Percentiles rank a stretch among this genome's conserved stretches.
phyloP scores from a whole-genome alignment of 2,888 invertebrate species.

The Nemoura dubitans region DNA sequence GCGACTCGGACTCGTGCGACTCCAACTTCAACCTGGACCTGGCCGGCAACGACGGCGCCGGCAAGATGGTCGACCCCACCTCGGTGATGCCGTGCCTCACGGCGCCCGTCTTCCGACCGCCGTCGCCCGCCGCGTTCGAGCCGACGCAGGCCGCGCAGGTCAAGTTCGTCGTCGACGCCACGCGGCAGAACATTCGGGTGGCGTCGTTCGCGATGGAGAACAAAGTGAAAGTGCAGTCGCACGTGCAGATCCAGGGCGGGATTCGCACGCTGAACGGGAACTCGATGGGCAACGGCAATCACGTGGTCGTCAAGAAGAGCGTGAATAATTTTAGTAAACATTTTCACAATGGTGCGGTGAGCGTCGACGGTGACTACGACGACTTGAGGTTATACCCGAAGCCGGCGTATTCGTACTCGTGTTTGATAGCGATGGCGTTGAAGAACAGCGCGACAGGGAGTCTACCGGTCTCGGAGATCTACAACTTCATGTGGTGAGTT shows the following conservation, averaged over 20 bases:
- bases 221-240: slow-evolving; percentile 22
- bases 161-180: slow-evolving; percentile 60
- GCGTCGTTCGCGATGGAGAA: slow-evolving; percentile 31
- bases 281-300: background rate
- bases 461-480: slow-evolving; percentile 97
- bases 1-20: slow-evolving; percentile 67
- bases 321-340: slow-evolving; percentile 20
- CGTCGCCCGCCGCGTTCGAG: slow-evolving; percentile 44
- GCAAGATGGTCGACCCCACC: slow-evolving; percentile 89
- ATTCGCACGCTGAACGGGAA: slow-evolving; percentile 20
- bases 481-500: slow-evolving; percentile 96
- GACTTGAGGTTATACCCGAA: slow-evolving; percentile 82
- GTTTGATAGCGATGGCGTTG: slow-evolving; percentile 96
- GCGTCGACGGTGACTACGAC: slow-evolving; percentile 57
- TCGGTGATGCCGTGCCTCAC: slow-evolving; percentile 84
- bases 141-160: slow-evolving; percentile 59
- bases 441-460: slow-evolving; percentile 95
- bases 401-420: slow-evolving; percentile 97
- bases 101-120: slow-evolving; percentile 46
- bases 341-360: background rate
- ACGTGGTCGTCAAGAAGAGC: slow-evolving; percentile 8
- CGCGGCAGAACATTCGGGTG: slow-evolving; percentile 49
- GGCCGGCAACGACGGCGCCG: slow-evolving; percentile 75
- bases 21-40: slow-evolving; percentile 75
- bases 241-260: slow-evolving; percentile 24